Evolutionary conservation across 2,113 vertebrate species (phyloP).

Genomic region (Ophthalmotilapia sp.): DNA sequence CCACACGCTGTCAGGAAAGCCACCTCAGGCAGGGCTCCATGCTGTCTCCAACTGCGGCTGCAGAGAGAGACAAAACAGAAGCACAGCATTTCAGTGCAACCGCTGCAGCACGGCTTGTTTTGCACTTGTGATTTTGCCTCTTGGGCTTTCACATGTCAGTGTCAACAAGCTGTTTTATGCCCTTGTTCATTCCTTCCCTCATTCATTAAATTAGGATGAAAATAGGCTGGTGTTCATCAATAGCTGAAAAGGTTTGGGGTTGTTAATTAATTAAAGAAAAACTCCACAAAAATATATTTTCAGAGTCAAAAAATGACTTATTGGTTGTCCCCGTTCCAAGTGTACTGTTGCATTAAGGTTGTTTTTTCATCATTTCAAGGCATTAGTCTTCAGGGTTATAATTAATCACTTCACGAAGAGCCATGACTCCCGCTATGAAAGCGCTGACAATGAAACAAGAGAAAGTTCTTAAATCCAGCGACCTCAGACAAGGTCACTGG

Average conservation of each 20-base stretch:
- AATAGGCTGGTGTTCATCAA: not conserved
- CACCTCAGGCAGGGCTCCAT: not conserved
- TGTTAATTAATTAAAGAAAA: not conserved
- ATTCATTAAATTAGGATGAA: not conserved
- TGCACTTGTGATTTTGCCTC: not conserved
- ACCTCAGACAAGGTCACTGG: not conserved
- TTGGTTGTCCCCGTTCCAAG: not conserved
- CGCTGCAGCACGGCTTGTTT: not conserved
- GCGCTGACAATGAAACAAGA: not conserved
- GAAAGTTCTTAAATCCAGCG: not conserved
- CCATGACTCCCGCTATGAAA: not conserved
- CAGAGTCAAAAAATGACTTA: not conserved
- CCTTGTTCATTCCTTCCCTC: not conserved
- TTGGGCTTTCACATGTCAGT: not conserved
- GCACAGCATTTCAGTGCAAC: not conserved
- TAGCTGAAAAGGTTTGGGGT: not conserved
- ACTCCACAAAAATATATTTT: not conserved
- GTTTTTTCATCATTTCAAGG: not conserved
- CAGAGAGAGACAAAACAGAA: constrained; percentile 5
- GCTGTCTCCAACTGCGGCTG: not conserved
- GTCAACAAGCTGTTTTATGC: not conserved
- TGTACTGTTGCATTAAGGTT: not conserved
- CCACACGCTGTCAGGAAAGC: not conserved
- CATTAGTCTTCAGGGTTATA: not conserved
- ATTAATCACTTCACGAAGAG: not conserved